Conservation (phyloP, 2,888 invertebrate species). For the Polydrusus cervinus region DNA sequence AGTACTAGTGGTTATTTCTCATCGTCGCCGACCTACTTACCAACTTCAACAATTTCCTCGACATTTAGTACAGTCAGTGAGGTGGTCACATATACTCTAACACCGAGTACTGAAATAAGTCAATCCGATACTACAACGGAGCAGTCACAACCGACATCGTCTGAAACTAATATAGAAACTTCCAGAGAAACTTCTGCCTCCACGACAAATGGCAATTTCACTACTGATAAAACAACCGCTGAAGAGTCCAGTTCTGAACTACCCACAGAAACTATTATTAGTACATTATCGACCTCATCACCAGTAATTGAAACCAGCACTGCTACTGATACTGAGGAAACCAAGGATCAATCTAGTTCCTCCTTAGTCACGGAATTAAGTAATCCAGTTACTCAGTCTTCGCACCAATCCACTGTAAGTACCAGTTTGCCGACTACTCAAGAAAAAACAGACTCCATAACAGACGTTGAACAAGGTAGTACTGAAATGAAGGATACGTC, state of each 20-base stretch:
- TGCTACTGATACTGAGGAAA: background rate
- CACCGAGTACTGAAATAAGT: background rate
- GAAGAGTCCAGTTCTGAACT: background rate
- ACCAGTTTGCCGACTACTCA: background rate
- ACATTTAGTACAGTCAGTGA: background rate
- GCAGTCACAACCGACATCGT: background rate
- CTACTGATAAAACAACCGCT: constrained; percentile 15
- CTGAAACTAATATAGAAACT: too few species aligned
- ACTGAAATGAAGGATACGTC: too few species aligned
- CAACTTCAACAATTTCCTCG: background rate
- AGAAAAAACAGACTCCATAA: background rate
- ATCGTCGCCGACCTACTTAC: too few species aligned
- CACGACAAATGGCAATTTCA: too few species aligned
- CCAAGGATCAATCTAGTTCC: background rate
- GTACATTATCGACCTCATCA: background rate
- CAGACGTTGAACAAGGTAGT: background rate
- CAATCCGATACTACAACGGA: background rate
- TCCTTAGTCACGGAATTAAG: background rate
- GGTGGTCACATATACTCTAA: too few species aligned
- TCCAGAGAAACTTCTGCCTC: too few species aligned
- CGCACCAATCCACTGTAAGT: background rate
- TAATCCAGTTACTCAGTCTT: background rate
- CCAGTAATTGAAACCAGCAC: background rate
- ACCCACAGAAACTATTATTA: background rate
- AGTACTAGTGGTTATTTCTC: too few species aligned